phyloP scores from a whole-genome alignment of 2,888 invertebrate species.

The Meghimatium bilineatum region DNA sequence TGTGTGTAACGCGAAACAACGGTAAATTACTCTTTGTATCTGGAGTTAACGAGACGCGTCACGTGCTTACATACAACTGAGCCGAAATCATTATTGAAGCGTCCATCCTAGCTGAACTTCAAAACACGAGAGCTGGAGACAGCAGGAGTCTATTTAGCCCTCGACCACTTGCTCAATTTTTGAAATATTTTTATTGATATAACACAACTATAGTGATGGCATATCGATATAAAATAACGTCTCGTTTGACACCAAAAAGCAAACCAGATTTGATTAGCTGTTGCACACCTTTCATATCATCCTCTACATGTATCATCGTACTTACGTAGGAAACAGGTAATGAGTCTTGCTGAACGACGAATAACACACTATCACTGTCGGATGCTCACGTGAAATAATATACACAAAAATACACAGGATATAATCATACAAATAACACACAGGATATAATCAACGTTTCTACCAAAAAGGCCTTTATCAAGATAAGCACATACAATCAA shows the following conservation, averaged over 20 bases:
- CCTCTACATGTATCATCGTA: no score
- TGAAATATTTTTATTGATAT: neutral
- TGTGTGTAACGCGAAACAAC: conserved; percentile 23
- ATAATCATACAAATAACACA: no score
- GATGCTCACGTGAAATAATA: no score
- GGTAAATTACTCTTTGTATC: neutral
- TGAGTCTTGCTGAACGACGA: no score
- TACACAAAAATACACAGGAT: no score
- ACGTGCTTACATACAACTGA: conserved; percentile 2
- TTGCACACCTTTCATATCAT: neutral
- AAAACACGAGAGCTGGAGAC: neutral
- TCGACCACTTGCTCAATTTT: neutral
- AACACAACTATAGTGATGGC: neutral
- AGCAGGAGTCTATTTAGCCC: neutral
- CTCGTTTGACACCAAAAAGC: neutral
- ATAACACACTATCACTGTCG: no score
- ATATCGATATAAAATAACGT: neutral
- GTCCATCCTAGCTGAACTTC: neutral
- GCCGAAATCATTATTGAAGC: neutral
- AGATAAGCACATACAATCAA: no score
- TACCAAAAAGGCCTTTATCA: no score
- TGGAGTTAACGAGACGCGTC: conserved; percentile 14
- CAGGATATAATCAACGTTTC: no score
- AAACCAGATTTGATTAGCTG: neutral
- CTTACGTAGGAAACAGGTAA: no score